Evolutionary conservation across 2,888 invertebrate genomes (phyloP).

Genomic region (Uropetala carovei): DNA sequence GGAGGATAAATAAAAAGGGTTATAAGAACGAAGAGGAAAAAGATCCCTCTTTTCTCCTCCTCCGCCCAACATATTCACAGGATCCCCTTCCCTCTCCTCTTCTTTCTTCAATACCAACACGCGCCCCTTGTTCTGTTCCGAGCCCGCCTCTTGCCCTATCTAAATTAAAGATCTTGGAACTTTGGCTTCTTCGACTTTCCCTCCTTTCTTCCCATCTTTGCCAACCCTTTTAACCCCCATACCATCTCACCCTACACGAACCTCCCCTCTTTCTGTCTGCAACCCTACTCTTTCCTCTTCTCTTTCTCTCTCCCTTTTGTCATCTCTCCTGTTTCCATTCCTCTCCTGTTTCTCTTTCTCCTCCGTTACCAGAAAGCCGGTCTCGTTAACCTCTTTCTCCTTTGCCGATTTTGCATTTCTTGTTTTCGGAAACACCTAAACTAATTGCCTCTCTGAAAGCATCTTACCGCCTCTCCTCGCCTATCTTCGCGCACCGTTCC

Average conservation of each 20-base stretch:
- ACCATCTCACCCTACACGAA: not conserved
- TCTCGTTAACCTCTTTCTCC: no score
- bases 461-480: no score
- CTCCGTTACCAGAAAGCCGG: no score
- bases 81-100: not conserved
- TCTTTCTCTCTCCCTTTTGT: not conserved
- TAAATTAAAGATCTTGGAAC: slow-evolving; percentile 62
- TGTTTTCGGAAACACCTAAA: no score
- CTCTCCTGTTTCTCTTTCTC: not conserved
- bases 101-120: slow-evolving; percentile 4
- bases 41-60: not conserved
- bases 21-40: not conserved
- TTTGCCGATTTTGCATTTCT: no score
- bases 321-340: not conserved
- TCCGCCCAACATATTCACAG: not conserved
- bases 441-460: no score
- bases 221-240: not conserved
- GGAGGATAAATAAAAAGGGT: not conserved
- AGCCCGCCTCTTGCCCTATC: slow-evolving; percentile 26
- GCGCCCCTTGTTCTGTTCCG: not conserved
- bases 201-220: not conserved
- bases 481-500: no score
- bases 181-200: slow-evolving; percentile 45
- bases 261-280: not conserved
- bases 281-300: not conserved